phyloP scores from a whole-genome alignment of 1,140 invertebrate species.

The Cyclargus thomasi region DNA sequence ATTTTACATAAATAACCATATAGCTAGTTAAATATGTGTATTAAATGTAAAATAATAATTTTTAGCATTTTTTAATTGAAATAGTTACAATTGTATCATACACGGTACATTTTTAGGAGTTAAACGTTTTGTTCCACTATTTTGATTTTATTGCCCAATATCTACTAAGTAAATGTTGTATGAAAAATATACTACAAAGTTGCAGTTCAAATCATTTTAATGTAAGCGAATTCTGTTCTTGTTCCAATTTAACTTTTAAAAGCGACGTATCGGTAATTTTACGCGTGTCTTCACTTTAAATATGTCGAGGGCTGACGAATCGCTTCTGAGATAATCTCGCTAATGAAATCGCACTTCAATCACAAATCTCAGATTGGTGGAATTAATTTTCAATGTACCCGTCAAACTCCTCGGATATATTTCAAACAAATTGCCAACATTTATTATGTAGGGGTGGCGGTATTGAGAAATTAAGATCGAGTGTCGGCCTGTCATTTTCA shows the following conservation, averaged over 20 bases:
- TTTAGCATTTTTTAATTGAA: too few relatives aligned
- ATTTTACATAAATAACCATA: too few relatives aligned
- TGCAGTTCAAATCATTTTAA: too few relatives aligned
- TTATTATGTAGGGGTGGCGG: not conserved
- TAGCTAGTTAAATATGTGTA: too few relatives aligned
- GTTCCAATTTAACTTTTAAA: not conserved
- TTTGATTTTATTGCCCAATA: too few relatives aligned
- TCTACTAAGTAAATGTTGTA: too few relatives aligned
- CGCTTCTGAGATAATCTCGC: not conserved
- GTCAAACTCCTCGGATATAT: slow-evolving; percentile 10
- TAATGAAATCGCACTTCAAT: slow-evolving; percentile 6
- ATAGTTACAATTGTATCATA: too few relatives aligned
- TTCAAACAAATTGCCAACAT: slow-evolving; percentile 12
- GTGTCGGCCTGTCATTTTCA: slow-evolving; percentile 2
- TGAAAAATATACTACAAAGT: too few relatives aligned
- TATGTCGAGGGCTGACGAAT: not conserved
- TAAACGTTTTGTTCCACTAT: too few relatives aligned
- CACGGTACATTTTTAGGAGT: too few relatives aligned
- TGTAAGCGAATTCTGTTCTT: too few relatives aligned
- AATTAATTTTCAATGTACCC: slow-evolving; percentile 14
- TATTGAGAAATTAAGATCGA: slow-evolving; percentile 4
- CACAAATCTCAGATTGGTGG: not conserved
- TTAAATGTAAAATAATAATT: too few relatives aligned
- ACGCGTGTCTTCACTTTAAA: not conserved
- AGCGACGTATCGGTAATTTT: not conserved